phyloP scores from a whole-genome alignment of 2,888 invertebrate genomes.

The Cremastobaeus sp. region DNA sequence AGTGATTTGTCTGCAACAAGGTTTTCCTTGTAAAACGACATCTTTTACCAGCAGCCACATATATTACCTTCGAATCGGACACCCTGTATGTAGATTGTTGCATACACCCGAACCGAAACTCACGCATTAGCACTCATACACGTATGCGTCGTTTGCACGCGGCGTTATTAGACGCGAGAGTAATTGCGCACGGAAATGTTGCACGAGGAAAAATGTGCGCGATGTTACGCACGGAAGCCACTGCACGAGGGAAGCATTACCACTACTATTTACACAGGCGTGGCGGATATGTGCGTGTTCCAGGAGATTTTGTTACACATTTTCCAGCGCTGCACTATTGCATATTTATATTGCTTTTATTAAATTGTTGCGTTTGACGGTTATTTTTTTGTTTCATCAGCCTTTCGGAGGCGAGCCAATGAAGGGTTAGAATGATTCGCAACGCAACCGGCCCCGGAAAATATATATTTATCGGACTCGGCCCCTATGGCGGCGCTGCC shows the following conservation, averaged over 20 bases:
- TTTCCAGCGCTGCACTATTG: constrained; percentile 32
- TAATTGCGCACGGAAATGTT: constrained; percentile 61
- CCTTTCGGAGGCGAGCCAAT: no score
- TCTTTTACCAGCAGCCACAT: no score
- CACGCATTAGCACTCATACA: constrained; percentile 46
- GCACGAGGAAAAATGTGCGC: constrained; percentile 59
- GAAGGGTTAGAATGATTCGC: no score
- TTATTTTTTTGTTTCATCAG: constrained; percentile 37
- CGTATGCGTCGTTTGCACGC: constrained; percentile 39
- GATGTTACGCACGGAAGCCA: constrained; percentile 61
- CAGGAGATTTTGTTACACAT: constrained; percentile 51
- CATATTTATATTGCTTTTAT: constrained; percentile 45
- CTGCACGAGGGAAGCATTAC: constrained; percentile 57
- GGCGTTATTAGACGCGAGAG: constrained; percentile 59
- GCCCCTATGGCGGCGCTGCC: no score
- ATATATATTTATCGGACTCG: no score
- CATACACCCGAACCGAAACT: constrained; percentile 10
- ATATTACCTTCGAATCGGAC: no score
- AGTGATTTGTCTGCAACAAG: no score
- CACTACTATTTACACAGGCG: constrained; percentile 57
- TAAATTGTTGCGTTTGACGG: constrained; percentile 52
- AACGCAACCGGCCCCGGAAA: no score
- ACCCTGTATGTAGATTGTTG: constrained; percentile 25
- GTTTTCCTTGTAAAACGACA: constrained; percentile 22
- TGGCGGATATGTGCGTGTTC: constrained; percentile 49